phyloP scores from a whole-genome alignment of 1,140 invertebrate genomes.

The Archivesica marissinica region DNA sequence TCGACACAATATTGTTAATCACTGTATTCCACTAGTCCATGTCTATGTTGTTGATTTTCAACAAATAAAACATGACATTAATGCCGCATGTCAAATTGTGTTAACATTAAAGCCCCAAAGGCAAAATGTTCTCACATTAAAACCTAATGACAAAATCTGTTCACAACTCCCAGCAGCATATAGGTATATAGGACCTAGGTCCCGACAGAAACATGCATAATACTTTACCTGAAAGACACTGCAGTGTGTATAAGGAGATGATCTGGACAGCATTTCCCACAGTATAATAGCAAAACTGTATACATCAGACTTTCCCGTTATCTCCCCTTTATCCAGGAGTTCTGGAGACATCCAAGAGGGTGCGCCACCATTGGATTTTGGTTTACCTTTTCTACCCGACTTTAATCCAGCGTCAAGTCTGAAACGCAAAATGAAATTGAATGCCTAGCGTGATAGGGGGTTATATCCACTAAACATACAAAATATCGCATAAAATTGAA shows the following conservation, averaged over 20 bases:
- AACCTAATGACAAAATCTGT: no score
- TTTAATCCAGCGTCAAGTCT: conserved; percentile 80
- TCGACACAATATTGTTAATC: no score
- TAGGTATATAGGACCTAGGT: no score
- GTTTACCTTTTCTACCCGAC: conserved; percentile 46
- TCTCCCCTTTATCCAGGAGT: conserved; percentile 75
- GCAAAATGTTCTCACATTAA: no score
- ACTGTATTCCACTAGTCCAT: no score
- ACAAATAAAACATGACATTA: no score
- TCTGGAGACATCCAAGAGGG: conserved; percentile 82
- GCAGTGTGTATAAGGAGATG: conserved; percentile 96
- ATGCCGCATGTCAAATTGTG: no score
- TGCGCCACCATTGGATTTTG: conserved; percentile 65
- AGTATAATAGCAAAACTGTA: conserved; percentile 99
- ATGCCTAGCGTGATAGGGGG: neutral
- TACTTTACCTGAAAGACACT: conserved; percentile 78
- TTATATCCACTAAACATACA: no score
- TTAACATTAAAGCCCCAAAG: no score
- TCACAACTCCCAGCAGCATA: no score
- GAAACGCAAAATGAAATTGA: conserved; percentile 18
- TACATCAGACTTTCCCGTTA: conserved; percentile 90
- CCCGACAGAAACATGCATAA: no score
- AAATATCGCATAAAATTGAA: neutral
- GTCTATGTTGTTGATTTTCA: no score
- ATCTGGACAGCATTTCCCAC: conserved; percentile 97